phyloP scores from a whole-genome alignment of 2,888 invertebrate species.

The Acanthosepion lycidas region DNA sequence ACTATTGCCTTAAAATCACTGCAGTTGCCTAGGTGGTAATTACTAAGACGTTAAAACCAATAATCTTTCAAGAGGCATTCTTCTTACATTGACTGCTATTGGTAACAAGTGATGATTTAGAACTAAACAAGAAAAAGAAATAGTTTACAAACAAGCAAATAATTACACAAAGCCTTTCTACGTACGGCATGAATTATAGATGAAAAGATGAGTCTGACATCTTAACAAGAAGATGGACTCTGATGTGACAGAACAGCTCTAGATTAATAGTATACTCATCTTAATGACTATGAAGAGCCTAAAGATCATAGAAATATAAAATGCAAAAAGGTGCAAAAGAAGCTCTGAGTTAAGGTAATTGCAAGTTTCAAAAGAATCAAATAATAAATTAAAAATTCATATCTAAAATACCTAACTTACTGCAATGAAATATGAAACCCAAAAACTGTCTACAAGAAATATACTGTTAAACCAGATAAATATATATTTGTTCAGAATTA shows the following conservation, averaged over 20 bases:
- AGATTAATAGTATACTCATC: neutral
- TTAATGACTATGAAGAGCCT: no score
- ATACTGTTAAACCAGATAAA: no score
- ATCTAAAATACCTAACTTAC: neutral
- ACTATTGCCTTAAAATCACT: neutral
- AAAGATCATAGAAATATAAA: no score
- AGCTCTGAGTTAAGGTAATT: neutral
- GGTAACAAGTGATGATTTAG: no score
- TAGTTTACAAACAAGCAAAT: no score
- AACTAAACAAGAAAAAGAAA: no score
- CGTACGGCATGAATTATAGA: neutral
- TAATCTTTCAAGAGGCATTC: neutral
- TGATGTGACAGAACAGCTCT: neutral
- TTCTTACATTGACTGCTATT: neutral
- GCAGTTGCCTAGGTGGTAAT: neutral
- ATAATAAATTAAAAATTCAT: neutral
- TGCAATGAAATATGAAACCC: no score
- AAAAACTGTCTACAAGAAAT: no score
- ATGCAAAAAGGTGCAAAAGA: neutral
- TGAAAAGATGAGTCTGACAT: neutral
- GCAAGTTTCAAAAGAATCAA: neutral
- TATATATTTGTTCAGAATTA: no score
- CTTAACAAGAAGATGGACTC: neutral
- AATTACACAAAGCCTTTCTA: neutral
- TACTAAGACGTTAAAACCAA: neutral